phyloP scores from a whole-genome alignment of 2,113 vertebrate genomes.

The Alosa alosa region DNA sequence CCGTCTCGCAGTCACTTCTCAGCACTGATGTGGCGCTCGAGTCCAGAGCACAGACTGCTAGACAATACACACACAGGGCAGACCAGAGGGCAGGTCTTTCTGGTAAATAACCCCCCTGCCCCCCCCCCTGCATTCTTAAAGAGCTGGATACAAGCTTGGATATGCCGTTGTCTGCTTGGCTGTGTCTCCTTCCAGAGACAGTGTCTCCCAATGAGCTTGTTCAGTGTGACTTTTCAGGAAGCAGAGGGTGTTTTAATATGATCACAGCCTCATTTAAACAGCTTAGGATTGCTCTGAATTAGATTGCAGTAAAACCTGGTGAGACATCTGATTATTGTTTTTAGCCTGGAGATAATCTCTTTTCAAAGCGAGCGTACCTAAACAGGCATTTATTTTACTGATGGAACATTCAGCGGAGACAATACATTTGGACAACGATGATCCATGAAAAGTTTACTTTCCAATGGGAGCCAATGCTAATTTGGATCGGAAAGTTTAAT shows the following conservation, averaged over 20 bases:
- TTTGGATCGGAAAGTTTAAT: conserved; percentile 12
- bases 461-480: not conserved
- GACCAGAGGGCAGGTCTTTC: conserved; percentile 10
- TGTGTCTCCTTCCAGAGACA: not conserved
- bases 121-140: not conserved
- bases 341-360: conserved; percentile 9
- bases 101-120: not conserved
- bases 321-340: conserved; percentile 20
- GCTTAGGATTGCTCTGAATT: conserved; percentile 1
- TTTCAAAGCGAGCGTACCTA: conserved; percentile 13
- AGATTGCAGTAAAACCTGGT: conserved; percentile 18
- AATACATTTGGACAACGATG: conserved; percentile 17
- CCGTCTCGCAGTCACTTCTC: conserved; percentile 16
- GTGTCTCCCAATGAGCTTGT: not conserved
- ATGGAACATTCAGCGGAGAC: conserved; percentile 6
- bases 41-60: not conserved
- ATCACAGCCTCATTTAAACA: conserved; percentile 18
- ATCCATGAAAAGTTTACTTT: conserved; percentile 14
- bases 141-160: not conserved
- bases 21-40: conserved; percentile 13
- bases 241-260: conserved; percentile 18
- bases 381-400: conserved; percentile 12
- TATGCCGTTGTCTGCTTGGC: not conserved
- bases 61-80: conserved; percentile 22
- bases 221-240: not conserved